Base-by-base conservation (phyloP, 2,113 vertebrate genomes). In the Antechinus flavipes region DNA sequence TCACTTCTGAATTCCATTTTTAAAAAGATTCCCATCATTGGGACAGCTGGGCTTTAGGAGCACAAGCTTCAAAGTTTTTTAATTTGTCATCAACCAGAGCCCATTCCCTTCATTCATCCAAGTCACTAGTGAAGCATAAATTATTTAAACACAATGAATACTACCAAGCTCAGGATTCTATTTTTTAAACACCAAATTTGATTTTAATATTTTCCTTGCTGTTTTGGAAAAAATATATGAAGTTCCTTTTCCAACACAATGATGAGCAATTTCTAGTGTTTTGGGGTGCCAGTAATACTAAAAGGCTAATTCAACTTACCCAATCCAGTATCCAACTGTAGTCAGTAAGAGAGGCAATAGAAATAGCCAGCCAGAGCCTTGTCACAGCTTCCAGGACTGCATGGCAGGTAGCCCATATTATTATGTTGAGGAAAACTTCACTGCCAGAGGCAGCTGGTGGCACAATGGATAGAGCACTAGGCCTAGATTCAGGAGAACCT, bases 41-140 rank as follows among this genome's bases (percentile, higher is more conserved):
- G 26, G 42, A 49, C 55, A 30, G 0, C 2, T 50, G 0, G 0
- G 22, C 0, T 50, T 26, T 4, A 0, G 27, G 46, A 27, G 0
- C 89, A 5, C 49, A 9, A 0, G 91, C 47, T 58, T 30, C 46
- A 19, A 26, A 56, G 30, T 47, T 93, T 26, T 30, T 89, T 68
- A 8, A 93, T 52, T 90, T 91, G 91, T 90, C 35, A 0, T 56
- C 58, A 84, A 52, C 90, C 58, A 90, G 94, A 42, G n/a, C 53
- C 76, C 23, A 52, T 2, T 30, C 90, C 91, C 55, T 53, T 0
- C 0, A 53, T 49, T 25, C 54, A 9, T 2, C 22, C 54, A 8
- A 0, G 46, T 76, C 0, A 0, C 35, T 0, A 0, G 3, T 19
- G 58, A 11, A 35, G 54, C 35, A 16, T 5, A 1, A 42, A 16